Base-by-base conservation (phyloP, 1,140 invertebrate species). In the Gryon sp. region DNA sequence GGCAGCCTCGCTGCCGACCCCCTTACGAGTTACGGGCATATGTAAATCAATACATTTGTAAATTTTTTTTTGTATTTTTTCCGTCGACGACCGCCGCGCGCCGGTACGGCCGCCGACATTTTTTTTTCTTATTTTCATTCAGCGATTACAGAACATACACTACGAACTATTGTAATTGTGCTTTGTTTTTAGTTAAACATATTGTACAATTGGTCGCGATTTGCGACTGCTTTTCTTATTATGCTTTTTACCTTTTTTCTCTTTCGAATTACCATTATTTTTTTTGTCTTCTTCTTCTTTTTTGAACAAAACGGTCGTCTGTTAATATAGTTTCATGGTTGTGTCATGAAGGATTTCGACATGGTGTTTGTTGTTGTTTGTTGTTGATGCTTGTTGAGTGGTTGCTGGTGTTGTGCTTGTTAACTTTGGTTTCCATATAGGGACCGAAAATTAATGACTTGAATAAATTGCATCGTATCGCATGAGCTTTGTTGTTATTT, bases 1-100 rank as follows among this genome's bases (percentile, higher is more conserved):
- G 12, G 36, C 24, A 57, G 78, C 74, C 82, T 80, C 82, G 78
- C 83, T 72, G 79, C 80, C 83, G 82, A 72, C 83, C 86, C 86
- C 34, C 87, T 88, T 89, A 88, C 83, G 82, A 88, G 84, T 89
- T 88, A 89, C 87, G 87, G 87, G 87, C 87, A 89, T 89, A 89
- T 89, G 88, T 89, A 89, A 89, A 89, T 87, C 88, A 89, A 89
- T 89, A 89, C 84, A 88, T 89, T 89, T 89, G 87, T 89, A 89
- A 89, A 89, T 89, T 87, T 85, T 84, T 87, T 86, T 87, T 72
- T 80, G 78, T 0, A n/a, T 75, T 84, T 87, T 86, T 85, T 83
- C 57, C 34, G 72, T 34, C 65, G 60, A 80, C 76, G 70, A 78
- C 76, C 76, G 63, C 78, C 78, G 70, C 76, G 76, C 78, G 76